Evolutionary conservation across 2,888 invertebrate genomes (phyloP).

Genomic region (Agriopis leucophaearia): DNA sequence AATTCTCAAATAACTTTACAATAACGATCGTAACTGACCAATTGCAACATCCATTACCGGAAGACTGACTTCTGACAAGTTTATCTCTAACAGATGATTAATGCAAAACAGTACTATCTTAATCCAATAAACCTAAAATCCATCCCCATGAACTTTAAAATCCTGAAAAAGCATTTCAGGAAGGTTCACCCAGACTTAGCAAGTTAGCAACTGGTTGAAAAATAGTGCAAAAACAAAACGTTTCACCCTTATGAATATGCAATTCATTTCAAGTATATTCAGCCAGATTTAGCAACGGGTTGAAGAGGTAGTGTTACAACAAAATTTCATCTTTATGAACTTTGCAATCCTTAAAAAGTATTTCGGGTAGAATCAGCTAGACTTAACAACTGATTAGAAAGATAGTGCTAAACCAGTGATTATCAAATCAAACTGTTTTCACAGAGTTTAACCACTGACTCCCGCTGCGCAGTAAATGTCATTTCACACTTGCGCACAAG

Average conservation of each 20-base stretch:
- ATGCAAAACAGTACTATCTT: not conserved
- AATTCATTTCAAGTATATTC: no score
- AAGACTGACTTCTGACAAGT: no score
- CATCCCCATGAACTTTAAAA: not conserved
- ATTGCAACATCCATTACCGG: no score
- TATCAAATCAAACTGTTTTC: conserved; percentile 32
- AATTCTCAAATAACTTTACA: no score
- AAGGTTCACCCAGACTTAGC: not conserved
- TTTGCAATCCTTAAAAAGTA: not conserved
- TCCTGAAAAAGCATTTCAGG: not conserved
- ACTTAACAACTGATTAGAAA: not conserved
- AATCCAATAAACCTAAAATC: not conserved
- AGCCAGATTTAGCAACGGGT: no score
- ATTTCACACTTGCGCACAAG: conserved; percentile 64
- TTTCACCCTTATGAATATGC: no score
- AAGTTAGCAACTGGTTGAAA: not conserved
- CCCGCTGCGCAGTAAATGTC: conserved; percentile 61
- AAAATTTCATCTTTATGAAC: not conserved
- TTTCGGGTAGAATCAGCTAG: not conserved
- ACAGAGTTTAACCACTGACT: conserved; percentile 37
- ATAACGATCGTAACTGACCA: no score
- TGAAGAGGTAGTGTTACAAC: no score
- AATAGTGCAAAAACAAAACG: not conserved
- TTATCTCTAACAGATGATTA: not conserved
- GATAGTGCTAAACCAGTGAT: not conserved